phyloP scores from a whole-genome alignment of 2,113 vertebrate species.

The Hemiscyllium ocellatum region DNA sequence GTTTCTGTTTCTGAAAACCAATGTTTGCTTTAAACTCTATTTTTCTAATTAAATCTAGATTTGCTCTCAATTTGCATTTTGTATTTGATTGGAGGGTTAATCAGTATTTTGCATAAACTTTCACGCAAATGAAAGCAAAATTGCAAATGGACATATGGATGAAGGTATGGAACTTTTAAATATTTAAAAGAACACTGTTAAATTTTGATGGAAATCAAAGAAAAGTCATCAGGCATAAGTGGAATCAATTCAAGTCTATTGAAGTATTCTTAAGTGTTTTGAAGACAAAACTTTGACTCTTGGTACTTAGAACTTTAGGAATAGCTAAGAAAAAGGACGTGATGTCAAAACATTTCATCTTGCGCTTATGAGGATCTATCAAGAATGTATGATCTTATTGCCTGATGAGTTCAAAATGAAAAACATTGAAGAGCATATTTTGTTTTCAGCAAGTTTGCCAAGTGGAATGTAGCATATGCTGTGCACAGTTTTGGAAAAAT shows the following conservation, averaged over 20 bases:
- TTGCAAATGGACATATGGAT: not conserved
- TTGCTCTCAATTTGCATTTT: not conserved
- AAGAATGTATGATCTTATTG: too few species aligned
- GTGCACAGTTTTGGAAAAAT: not conserved
- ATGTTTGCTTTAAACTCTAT: not conserved
- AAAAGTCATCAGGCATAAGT: not conserved
- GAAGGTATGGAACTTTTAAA: not conserved
- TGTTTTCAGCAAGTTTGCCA: too few species aligned
- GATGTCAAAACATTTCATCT: too few species aligned
- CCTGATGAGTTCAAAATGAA: too few species aligned
- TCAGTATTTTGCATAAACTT: not conserved
- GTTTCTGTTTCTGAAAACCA: not conserved
- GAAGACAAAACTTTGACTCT: not conserved
- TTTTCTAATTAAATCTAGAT: not conserved
- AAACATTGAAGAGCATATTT: too few species aligned
- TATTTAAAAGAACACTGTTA: not conserved
- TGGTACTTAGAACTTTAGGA: too few species aligned
- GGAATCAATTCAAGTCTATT: not conserved
- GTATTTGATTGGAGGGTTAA: not conserved
- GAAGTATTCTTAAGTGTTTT: not conserved
- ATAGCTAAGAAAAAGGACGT: too few species aligned
- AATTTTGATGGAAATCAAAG: not conserved
- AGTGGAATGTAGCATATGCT: not conserved
- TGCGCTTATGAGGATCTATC: too few species aligned
- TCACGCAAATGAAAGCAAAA: not conserved